Conservation (phyloP, 2,797 vertebrate species). For the Lepus oiostolus region DNA sequence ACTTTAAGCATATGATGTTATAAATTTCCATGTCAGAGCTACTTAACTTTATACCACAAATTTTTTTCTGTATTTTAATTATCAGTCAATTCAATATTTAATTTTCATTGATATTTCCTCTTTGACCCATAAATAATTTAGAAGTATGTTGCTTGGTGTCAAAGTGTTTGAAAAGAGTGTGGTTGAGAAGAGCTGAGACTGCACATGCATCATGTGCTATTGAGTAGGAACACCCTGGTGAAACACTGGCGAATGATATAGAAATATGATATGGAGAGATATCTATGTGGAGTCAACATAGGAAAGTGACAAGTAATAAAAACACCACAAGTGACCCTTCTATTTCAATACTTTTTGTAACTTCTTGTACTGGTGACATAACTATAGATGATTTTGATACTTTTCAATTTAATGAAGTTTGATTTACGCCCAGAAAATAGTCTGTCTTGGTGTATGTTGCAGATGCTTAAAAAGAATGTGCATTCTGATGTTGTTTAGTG, state of each 20-base stretch:
- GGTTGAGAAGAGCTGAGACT: neutral
- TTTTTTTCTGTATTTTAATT: constrained; percentile 21
- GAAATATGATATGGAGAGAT: neutral
- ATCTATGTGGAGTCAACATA: neutral
- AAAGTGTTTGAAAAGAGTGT: neutral
- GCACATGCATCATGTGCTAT: neutral
- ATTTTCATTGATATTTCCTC: neutral
- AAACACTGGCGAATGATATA: neutral
- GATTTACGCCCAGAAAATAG: neutral
- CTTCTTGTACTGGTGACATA: neutral
- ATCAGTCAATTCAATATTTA: constrained; percentile 5
- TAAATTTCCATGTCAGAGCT: neutral
- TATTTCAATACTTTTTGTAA: neutral
- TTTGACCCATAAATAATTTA: constrained; percentile 9
- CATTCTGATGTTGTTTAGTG: neutral
- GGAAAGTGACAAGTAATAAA: neutral
- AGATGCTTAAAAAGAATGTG: neutral
- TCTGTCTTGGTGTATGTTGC: neutral
- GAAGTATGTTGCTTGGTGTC: neutral
- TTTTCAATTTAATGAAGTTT: constrained; percentile 1
- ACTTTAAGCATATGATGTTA: neutral
- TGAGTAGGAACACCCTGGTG: neutral
- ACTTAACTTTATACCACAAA: neutral
- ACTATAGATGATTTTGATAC: neutral
- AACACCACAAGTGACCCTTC: neutral